Evolutionary conservation across 2,113 vertebrate genomes (phyloP).

Genomic region (Vicugna pacos): DNA sequence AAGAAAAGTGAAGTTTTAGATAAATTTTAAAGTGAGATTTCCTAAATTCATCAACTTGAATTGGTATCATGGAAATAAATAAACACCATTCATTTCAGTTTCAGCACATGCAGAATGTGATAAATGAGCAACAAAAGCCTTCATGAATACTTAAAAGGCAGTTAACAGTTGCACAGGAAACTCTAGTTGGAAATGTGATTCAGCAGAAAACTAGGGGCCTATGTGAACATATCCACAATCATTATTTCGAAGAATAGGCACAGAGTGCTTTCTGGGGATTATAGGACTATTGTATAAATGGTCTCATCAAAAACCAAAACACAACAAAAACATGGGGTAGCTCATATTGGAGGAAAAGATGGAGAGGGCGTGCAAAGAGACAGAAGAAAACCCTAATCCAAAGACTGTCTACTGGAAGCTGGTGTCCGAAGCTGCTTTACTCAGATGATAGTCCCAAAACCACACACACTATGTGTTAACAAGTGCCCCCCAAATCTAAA

Average conservation of each 20-base stretch:
- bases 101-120: conserved; percentile 11
- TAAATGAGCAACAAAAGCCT: neutral
- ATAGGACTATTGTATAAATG: neutral
- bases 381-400: neutral
- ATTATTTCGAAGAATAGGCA: neutral
- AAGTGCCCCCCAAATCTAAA: neutral
- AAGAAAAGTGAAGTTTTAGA: conserved; percentile 26
- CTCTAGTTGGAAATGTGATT: neutral
- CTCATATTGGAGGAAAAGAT: neutral
- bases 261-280: neutral
- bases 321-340: neutral
- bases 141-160: neutral
- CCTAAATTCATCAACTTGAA: conserved; percentile 33
- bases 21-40: conserved; percentile 54
- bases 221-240: neutral
- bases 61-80: neutral
- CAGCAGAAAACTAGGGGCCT: conserved; percentile 2
- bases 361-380: neutral
- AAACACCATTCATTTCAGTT: conserved; percentile 17
- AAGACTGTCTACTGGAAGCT: neutral
- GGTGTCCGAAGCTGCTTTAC: neutral
- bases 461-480: neutral
- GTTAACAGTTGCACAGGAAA: neutral
- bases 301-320: neutral
- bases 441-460: neutral